Evolutionary conservation across 23 tunicate species (phyloP).

Genomic region (Trididemnum nubilum): DNA sequence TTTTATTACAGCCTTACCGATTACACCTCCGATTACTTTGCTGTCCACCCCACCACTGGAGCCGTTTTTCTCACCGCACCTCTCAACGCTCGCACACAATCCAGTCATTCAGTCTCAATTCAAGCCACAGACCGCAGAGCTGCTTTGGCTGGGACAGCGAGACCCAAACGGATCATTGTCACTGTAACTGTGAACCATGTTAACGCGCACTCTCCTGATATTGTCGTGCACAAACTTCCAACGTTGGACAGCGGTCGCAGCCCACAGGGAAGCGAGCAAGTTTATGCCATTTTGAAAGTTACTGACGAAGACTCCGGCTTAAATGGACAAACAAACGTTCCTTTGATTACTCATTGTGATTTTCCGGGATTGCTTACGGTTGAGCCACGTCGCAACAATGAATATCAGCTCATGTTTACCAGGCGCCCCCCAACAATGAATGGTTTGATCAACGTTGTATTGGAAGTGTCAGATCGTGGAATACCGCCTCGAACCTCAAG

Average conservation of each 20-base stretch:
- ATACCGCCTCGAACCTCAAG: constrained; percentile 26
- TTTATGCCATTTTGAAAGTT: constrained; percentile 36
- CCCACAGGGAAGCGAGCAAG: not conserved
- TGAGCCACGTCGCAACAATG: constrained; percentile 4
- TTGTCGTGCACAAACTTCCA: constrained; percentile 15
- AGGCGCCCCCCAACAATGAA: constrained; percentile 36
- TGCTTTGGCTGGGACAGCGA: constrained; percentile 43
- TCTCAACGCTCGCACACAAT: constrained; percentile 30
- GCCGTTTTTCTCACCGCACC: constrained; percentile 49
- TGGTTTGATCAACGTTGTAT: constrained; percentile 32
- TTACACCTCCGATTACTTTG: constrained; percentile 50
- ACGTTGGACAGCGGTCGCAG: not conserved
- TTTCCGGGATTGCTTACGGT: constrained; percentile 19
- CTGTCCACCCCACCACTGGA: constrained; percentile 68
- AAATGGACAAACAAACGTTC: constrained; percentile 33
- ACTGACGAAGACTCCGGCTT: constrained; percentile 45
- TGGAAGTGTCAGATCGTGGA: constrained; percentile 59
- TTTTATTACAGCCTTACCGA: constrained; percentile 51
- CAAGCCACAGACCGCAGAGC: constrained; percentile 61
- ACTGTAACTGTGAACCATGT: constrained; percentile 47
- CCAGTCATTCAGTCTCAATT: constrained; percentile 41
- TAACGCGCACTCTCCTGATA: constrained; percentile 47
- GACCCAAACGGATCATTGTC: constrained; percentile 51
- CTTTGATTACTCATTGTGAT: constrained; percentile 40
- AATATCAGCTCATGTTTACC: constrained; percentile 35